A percentile compares a stretch with the other conserved stretches of the same genome.
These are phyloP conservation scores for Drosophila maculinotata DNA, from an alignment of 2,888 invertebrate genomes.

Conservation along the genomic window DNA sequence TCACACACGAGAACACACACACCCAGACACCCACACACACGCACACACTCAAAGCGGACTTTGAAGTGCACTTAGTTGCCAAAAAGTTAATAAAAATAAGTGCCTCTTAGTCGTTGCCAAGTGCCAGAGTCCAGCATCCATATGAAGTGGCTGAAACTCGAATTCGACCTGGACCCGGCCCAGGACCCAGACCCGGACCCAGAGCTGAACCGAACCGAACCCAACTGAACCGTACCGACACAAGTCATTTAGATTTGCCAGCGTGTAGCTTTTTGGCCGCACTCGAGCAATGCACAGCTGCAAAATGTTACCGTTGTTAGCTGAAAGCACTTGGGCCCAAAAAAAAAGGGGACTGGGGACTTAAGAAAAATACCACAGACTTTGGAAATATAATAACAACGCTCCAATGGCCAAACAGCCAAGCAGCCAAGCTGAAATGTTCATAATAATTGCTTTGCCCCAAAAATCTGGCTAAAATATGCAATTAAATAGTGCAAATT, in stretches of 20 bases:
- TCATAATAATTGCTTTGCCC: constrained; percentile 63
- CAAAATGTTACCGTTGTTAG: constrained; percentile 45
- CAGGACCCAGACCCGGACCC: not conserved
- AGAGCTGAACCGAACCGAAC: not conserved
- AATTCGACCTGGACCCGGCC: constrained; percentile 14
- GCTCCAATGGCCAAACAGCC: constrained; percentile 12
- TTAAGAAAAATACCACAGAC: constrained; percentile 57
- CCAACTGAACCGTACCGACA: constrained; percentile 34
- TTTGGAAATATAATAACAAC: constrained; percentile 54
- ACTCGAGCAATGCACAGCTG: constrained; percentile 50
- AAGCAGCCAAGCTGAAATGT: constrained; percentile 56
- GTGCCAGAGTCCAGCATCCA: constrained; percentile 34
- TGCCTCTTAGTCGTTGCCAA: constrained; percentile 69
- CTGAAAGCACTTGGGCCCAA: constrained; percentile 42
- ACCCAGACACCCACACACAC: constrained; percentile 15
- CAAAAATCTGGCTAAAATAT: constrained; percentile 39
- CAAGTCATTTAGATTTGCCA: constrained; percentile 70
- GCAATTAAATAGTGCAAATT: constrained; percentile 40
- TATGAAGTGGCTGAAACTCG: constrained; percentile 48
- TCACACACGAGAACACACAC: constrained; percentile 23
- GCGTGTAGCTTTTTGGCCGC: constrained; percentile 43
- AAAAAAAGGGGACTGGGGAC: constrained; percentile 1
- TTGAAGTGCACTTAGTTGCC: constrained; percentile 73
- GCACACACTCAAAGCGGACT: constrained; percentile 35
- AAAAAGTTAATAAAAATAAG: constrained; percentile 79